These are phyloP conservation scores for Megaustenia siamemsis DNA, from an alignment of 2,888 invertebrate genomes.

Conservation along the genomic window DNA sequence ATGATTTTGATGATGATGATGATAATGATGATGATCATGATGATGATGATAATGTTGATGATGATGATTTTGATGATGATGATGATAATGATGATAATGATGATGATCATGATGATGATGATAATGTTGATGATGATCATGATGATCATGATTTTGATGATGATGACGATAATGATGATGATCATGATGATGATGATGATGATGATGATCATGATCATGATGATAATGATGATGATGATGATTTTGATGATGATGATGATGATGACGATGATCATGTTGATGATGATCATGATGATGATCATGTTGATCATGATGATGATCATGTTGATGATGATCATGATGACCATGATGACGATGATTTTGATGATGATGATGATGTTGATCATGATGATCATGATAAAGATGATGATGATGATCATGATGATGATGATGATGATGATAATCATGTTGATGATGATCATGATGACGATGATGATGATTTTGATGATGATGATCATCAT, in stretches of 20 bases:
- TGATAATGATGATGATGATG: not conserved
- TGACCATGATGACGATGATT: too few species aligned
- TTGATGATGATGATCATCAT: not conserved
- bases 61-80: too few species aligned
- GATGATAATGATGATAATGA: not conserved
- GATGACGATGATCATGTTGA: not conserved
- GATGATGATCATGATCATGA: not conserved
- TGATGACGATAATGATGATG: not conserved
- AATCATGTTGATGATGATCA: not conserved
- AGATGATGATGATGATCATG: not conserved
- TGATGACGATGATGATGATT: not conserved
- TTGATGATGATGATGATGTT: too few species aligned
- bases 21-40: too few species aligned
- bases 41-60: too few species aligned
- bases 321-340: not conserved
- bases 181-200: not conserved
- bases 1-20: not conserved
- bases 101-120: not conserved
- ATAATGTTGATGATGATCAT: not conserved
- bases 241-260: not conserved
- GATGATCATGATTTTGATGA: not conserved
- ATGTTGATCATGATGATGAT: conserved; percentile 18
- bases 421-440: not conserved
- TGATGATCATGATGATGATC: conserved; percentile 12
- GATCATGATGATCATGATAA: too few species aligned